A percentile compares a stretch with the other conserved stretches of the same genome.
Evolutionary conservation across 2,113 vertebrate species (phyloP).

Genomic region (Engystomops pustulosus): DNA sequence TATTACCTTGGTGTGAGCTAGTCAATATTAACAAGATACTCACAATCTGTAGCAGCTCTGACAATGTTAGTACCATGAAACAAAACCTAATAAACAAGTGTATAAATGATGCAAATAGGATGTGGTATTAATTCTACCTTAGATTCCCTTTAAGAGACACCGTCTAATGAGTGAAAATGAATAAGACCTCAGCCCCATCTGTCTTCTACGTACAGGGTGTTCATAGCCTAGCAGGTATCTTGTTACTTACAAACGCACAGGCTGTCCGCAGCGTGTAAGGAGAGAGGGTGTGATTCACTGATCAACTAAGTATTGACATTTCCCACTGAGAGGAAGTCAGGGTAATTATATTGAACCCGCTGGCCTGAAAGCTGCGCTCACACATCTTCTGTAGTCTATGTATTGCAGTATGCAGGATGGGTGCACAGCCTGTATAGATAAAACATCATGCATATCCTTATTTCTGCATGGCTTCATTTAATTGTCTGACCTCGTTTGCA

Average conservation of each 20-base stretch:
- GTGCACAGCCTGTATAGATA: neutral
- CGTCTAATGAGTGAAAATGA: slow-evolving; percentile 11
- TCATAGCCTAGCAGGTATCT: slow-evolving; percentile 34
- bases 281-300: slow-evolving; percentile 36
- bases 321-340: slow-evolving; percentile 26
- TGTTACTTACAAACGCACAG: slow-evolving; percentile 31
- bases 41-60: neutral
- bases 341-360: slow-evolving; percentile 21
- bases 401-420: neutral
- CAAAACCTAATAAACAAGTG: neutral
- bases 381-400: neutral
- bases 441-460: slow-evolving; percentile 42
- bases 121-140: neutral
- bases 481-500: slow-evolving; percentile 56
- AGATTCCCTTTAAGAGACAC: neutral
- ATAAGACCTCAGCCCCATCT: slow-evolving; percentile 25
- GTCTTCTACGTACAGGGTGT: neutral
- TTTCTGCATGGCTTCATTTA: slow-evolving; percentile 46
- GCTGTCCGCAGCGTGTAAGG: slow-evolving; percentile 27
- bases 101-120: neutral
- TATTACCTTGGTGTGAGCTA: neutral
- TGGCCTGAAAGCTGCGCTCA: slow-evolving; percentile 1
- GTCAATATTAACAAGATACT: neutral
- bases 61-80: too few species aligned
- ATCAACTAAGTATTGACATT: slow-evolving; percentile 39